Percentiles rank a stretch among this genome's conserved stretches.
phyloP scores from a whole-genome alignment of 1,140 invertebrate species.

The Lasaia peninsularis region DNA sequence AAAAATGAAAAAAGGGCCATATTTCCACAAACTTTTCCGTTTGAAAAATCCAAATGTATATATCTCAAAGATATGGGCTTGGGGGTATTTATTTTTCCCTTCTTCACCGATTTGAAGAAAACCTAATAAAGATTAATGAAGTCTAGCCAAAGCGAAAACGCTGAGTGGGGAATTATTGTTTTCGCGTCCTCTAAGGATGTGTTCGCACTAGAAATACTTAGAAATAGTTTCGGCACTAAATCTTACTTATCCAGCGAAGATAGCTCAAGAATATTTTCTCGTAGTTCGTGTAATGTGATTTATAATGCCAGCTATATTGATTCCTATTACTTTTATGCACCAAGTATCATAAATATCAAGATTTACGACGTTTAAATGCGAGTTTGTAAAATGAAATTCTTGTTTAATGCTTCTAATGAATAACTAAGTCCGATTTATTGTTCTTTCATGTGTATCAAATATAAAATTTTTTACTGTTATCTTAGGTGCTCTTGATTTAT shows the following conservation, averaged over 20 bases:
- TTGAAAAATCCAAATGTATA: not conserved
- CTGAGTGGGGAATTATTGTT: slow-evolving; percentile 18
- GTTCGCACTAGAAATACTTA: slow-evolving; percentile 14
- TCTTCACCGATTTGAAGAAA: slow-evolving; percentile 8
- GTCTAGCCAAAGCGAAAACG: slow-evolving; percentile 14
- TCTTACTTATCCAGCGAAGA: slow-evolving; percentile 20
- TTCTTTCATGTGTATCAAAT: not conserved
- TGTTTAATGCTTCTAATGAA: not conserved
- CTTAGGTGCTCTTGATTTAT: no score
- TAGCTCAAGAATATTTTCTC: slow-evolving; percentile 13
- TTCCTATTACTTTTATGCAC: slow-evolving; percentile 4
- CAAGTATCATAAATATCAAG: not conserved
- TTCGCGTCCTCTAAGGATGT: slow-evolving; percentile 12
- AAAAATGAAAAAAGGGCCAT: no score
- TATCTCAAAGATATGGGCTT: not conserved
- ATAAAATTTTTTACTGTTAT: no score
- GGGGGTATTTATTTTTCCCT: not conserved
- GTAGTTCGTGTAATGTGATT: slow-evolving; percentile 11
- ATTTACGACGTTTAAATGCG: not conserved
- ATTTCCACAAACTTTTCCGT: no score
- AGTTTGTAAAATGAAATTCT: not conserved
- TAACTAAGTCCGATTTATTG: not conserved
- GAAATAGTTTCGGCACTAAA: slow-evolving; percentile 19
- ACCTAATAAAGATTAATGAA: slow-evolving; percentile 19
- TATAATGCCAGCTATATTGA: slow-evolving; percentile 13